Evolutionary conservation across 23 tunicate genomes (phyloP), one percentile per base, ranked within the genome.

Genomic region (Diplosoma virens): DNA sequence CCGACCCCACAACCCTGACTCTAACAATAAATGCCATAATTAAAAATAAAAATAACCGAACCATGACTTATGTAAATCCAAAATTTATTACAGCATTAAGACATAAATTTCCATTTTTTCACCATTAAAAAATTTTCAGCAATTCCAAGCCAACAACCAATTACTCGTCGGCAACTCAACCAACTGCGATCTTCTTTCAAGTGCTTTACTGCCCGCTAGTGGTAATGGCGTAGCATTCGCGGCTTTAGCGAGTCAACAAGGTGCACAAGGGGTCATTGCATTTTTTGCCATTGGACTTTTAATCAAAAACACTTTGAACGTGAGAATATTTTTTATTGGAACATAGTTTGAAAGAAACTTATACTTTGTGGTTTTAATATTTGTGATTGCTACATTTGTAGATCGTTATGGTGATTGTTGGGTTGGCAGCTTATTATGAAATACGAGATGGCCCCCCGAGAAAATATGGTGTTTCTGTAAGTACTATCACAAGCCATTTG

Each of bases 221-320:
- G 61, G 18, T 23, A 36, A 48, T 47, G 78, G 78, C 14, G 78
- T 50, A 22, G 28, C 47, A 25, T 72, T 47, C 48, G 78, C 78
- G 3, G 78, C 78, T 28, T 16, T 47, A n/a, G 28, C 48, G 20
- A 72, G 78, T 35, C 78, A 50, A 36, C 60, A 72, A 36, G 78
- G 78, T 2, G 78, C 78, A 34, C 60, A 72, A 5, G 78, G 78
- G 24, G 37, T 72, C 35, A 47, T 72, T 3, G 78, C 78, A 16
- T 72, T 47, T 34, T 47, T 47, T 14, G 35, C 25, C 9, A 9
- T 72, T 14, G 4, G 25, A 22, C 34, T 72, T 47, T 16, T 72
- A 2, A 47, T 72, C 26, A 72, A 72, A 48, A 72, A 72, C 22
- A 3, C 26, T 22, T 48, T 72, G 14, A 72, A 72, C 24, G 78